A percentile compares a stretch with the other conserved stretches of the same genome.
phyloP scores from a whole-genome alignment of 1,140 invertebrate species.

The Meloidogyne exigua region DNA sequence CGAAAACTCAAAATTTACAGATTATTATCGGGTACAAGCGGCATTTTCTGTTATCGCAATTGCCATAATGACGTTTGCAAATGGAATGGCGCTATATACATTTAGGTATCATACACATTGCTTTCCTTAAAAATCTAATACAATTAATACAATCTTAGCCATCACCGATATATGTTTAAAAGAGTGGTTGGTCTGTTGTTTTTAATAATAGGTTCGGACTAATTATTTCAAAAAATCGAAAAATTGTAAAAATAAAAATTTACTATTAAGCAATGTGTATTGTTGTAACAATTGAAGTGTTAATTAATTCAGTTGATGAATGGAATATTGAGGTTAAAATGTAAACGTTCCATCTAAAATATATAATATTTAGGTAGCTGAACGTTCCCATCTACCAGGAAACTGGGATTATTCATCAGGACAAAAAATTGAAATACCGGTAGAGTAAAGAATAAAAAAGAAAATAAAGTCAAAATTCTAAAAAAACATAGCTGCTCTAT shows the following conservation, averaged over 20 bases:
- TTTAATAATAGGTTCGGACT: conserved; percentile 49
- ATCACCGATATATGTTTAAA: conserved; percentile 58
- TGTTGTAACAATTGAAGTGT: conserved; percentile 45
- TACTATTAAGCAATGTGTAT: conserved; percentile 39
- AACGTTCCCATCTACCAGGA: conserved; percentile 24
- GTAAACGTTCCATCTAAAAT: background rate
- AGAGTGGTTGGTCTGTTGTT: conserved; percentile 47
- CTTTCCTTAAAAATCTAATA: background rate
- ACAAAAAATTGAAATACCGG: conserved; percentile 46
- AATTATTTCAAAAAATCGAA: conserved; percentile 11
- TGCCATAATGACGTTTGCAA: conserved; percentile 47
- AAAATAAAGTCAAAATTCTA: background rate
- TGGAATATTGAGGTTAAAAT: conserved; percentile 45
- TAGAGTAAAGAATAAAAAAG: background rate
- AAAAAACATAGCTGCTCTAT: background rate
- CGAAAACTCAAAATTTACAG: conserved; percentile 32
- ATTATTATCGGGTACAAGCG: conserved; percentile 60
- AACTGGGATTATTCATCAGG: conserved; percentile 51
- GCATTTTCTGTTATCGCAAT: conserved; percentile 52
- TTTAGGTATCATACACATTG: conserved; percentile 37
- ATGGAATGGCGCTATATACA: conserved; percentile 53
- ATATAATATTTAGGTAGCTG: conserved; percentile 23
- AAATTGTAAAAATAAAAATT: background rate
- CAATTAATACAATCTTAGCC: background rate
- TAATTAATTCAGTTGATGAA: conserved; percentile 53